Evolutionary conservation across 2,113 vertebrate species (phyloP).

Genomic region (Xerus inauris): DNA sequence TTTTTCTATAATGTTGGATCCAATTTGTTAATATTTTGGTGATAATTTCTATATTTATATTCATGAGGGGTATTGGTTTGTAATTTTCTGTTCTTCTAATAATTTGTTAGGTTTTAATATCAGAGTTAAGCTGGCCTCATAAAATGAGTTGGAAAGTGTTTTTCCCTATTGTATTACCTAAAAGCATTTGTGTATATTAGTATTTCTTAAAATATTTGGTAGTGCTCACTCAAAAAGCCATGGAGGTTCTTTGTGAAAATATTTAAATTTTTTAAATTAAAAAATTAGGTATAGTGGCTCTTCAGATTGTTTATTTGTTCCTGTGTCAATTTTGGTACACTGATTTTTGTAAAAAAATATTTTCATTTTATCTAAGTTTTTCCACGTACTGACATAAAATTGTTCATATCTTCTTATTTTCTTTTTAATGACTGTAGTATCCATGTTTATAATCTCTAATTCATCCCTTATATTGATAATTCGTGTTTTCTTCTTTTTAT

Average conservation of each 20-base stretch:
- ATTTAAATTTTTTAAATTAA: background rate
- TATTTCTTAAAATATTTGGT: conserved; percentile 2
- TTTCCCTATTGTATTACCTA: background rate
- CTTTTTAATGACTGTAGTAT: background rate
- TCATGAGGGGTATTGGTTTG: background rate
- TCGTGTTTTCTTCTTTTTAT: background rate
- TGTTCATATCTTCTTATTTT: background rate
- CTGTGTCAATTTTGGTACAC: background rate
- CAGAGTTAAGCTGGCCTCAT: background rate
- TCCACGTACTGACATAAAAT: background rate
- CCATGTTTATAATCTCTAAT: background rate
- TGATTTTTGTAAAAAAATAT: background rate
- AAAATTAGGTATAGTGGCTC: background rate
- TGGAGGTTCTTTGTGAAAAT: background rate
- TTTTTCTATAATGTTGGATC: background rate
- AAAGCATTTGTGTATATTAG: background rate
- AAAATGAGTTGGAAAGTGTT: background rate
- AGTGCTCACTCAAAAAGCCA: background rate
- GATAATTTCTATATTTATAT: background rate
- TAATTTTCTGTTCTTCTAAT: background rate
- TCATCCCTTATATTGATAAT: background rate
- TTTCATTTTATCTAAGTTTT: background rate
- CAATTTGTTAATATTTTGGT: background rate
- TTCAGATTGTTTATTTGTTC: background rate
- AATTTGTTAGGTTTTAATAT: background rate